phyloP scores from a whole-genome alignment of 2,888 invertebrate genomes.

The Acrobasis suavella region DNA sequence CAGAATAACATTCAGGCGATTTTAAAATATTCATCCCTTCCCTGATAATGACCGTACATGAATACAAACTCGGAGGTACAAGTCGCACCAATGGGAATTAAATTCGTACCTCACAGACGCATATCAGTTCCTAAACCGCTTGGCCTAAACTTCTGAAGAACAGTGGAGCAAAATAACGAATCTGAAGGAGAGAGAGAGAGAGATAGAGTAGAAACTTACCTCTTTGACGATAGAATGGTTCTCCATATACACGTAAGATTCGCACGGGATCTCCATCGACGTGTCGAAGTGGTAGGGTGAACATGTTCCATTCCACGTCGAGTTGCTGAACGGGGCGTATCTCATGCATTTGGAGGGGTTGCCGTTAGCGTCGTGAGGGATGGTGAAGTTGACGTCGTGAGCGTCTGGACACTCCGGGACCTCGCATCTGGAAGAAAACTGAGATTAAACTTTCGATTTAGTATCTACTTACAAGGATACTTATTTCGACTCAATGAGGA shows the following conservation, averaged over 20 bases:
- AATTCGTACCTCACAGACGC: too few species aligned
- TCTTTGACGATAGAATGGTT: slow-evolving; percentile 75
- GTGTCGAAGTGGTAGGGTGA: slow-evolving; percentile 63
- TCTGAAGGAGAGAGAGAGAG: too few species aligned
- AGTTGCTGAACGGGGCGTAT: slow-evolving; percentile 59
- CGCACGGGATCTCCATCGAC: slow-evolving; percentile 59
- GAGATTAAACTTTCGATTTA: slow-evolving; percentile 3
- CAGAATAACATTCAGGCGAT: too few species aligned
- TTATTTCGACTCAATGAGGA: too few species aligned
- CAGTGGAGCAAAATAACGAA: too few species aligned
- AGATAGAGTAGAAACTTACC: slow-evolving; percentile 49
- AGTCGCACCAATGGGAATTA: too few species aligned
- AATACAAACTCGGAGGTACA: too few species aligned
- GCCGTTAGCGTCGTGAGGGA: slow-evolving; percentile 61
- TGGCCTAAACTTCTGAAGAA: too few species aligned
- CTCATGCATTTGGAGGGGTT: slow-evolving; percentile 60
- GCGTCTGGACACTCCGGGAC: slow-evolving; percentile 68
- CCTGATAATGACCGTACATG: too few species aligned
- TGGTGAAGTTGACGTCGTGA: slow-evolving; percentile 59
- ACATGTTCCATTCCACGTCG: slow-evolving; percentile 52
- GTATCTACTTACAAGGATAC: neutral
- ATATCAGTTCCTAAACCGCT: too few species aligned
- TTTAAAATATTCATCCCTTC: too few species aligned
- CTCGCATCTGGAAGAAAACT: slow-evolving; percentile 57
- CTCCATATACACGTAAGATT: slow-evolving; percentile 67